These are phyloP conservation scores for Tapirus terrestris DNA, from an alignment of 2,113 vertebrate genomes.

Conservation along the genomic window DNA sequence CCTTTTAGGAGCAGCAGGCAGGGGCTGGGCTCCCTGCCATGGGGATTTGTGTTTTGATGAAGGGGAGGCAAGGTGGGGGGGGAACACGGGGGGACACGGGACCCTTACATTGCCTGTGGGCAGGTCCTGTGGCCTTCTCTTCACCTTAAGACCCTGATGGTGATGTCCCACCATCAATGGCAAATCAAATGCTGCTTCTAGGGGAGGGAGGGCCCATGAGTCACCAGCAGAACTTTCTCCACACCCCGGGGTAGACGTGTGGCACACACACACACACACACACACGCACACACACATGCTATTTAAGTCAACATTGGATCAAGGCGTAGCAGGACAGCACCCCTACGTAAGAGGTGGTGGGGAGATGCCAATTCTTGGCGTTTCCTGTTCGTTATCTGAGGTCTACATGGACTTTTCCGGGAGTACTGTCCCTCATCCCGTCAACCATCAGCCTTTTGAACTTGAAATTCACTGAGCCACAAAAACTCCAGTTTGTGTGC, in stretches of 20 bases:
- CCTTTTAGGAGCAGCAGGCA: not conserved
- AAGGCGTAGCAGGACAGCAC: not conserved
- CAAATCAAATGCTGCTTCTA: not conserved
- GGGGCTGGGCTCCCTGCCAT: not conserved
- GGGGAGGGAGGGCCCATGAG: not conserved
- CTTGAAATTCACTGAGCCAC: not conserved
- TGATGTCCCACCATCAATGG: too few relatives aligned
- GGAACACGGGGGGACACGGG: too few relatives aligned
- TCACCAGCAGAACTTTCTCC: not conserved
- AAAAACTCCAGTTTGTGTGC: too few relatives aligned
- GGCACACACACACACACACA: too few relatives aligned
- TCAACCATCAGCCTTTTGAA: not conserved
- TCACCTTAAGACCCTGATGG: not conserved
- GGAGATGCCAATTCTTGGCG: not conserved
- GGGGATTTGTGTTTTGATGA: not conserved
- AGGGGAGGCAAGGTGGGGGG: not conserved
- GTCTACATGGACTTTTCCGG: not conserved
- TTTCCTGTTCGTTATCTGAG: not conserved
- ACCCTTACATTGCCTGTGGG: not conserved
- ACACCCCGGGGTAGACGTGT: not conserved
- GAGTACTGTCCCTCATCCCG: not conserved
- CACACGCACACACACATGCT: not conserved
- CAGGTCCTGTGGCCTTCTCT: not conserved
- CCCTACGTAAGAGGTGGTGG: accelerated
- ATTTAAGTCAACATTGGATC: not conserved